These are phyloP conservation scores for Varanus salvator DNA, from an alignment of 2,113 vertebrate genomes.

Conservation along the genomic window DNA sequence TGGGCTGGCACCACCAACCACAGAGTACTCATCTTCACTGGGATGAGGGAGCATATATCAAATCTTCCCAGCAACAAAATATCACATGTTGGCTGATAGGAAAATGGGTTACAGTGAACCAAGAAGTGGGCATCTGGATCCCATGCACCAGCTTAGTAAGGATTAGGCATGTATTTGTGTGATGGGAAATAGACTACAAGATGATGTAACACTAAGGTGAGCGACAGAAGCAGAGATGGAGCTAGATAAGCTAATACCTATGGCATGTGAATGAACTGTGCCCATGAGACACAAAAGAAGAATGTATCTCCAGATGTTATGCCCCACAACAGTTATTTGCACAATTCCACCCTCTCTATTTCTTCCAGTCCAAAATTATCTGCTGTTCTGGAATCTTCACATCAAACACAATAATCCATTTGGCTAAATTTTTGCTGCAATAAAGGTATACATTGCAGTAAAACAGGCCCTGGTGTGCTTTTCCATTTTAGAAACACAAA, in stretches of 20 bases:
- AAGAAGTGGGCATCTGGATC: conserved; percentile 3
- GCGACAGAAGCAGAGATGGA: not conserved
- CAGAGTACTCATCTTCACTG: no score
- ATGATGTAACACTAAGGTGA: not conserved
- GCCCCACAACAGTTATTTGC: not conserved
- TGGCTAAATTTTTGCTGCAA: not conserved
- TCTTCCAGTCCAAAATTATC: not conserved
- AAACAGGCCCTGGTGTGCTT: not conserved
- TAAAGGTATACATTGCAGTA: not conserved
- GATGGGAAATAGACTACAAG: not conserved
- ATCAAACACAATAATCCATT: not conserved
- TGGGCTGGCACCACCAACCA: no score
- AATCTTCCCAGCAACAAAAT: not conserved
- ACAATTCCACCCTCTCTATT: not conserved
- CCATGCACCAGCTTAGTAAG: not conserved
- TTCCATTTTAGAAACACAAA: conserved; percentile 18
- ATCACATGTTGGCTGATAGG: not conserved
- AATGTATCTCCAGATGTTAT: not conserved
- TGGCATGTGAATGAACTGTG: not conserved
- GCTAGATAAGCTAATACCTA: not conserved
- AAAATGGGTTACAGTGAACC: not conserved
- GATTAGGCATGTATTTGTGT: conserved; percentile 5
- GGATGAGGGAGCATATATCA: no score
- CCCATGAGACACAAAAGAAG: not conserved
- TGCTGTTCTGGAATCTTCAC: not conserved